phyloP scores from a whole-genome alignment of 2,113 vertebrate genomes.

The Gila orcuttii region DNA sequence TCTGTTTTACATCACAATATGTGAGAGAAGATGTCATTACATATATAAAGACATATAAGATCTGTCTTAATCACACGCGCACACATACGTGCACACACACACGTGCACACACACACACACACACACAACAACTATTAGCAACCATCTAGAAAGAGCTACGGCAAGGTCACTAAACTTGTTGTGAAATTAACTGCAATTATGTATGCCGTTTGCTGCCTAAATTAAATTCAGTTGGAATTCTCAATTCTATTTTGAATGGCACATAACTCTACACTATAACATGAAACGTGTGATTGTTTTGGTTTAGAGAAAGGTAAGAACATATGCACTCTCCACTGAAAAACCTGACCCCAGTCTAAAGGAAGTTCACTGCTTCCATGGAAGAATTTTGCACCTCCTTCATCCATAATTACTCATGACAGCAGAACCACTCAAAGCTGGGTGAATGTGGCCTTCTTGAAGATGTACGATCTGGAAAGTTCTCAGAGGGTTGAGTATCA shows the following conservation, averaged over 20 bases:
- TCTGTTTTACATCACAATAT: too few relatives aligned
- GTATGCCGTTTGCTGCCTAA: not conserved
- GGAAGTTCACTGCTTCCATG: not conserved
- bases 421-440: not conserved
- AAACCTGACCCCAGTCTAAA: not conserved
- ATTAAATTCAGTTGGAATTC: not conserved
- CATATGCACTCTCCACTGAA: not conserved
- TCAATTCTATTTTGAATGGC: not conserved
- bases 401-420: not conserved
- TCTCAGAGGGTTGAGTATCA: not conserved
- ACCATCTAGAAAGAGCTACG: too few relatives aligned
- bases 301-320: not conserved
- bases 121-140: too few relatives aligned
- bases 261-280: not conserved
- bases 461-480: not conserved
- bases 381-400: not conserved
- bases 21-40: too few relatives aligned
- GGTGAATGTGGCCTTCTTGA: not conserved
- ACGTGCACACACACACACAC: too few relatives aligned
- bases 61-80: too few relatives aligned
- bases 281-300: conserved; percentile 8
- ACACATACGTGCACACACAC: too few relatives aligned
- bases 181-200: not conserved
- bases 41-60: too few relatives aligned
- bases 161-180: too few relatives aligned